Evolutionary conservation across 2,888 invertebrate species (phyloP), one percentile per base, ranked within the genome.

Genomic region (Patella pellucida): DNA sequence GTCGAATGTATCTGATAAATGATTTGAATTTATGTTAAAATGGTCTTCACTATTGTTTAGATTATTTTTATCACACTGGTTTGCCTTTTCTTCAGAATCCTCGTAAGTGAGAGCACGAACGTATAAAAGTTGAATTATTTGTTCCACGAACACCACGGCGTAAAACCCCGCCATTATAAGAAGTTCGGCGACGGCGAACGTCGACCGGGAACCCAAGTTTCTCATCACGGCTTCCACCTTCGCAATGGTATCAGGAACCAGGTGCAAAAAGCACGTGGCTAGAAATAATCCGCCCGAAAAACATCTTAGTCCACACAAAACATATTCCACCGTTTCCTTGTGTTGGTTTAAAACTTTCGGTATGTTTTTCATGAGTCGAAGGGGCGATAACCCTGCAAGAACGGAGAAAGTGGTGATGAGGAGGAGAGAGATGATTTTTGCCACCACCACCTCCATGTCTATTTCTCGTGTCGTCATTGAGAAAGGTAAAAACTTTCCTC

Each of bases 121-220:
- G 78, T 87, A 87, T 56, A 87, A 76, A 74, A 82, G 80, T 71
- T 86, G 78, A 62, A 87, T 87, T 23, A 85, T 81, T 72, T 87
- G 86, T 74, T 87, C 87, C 67, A 84, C 84, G 77, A 87, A 86
- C 23, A 86, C 83, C n/a, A 87, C 84, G 11, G 84, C 85, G 74
- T 86, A 87, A 74, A 87, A 87, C 15, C 86, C 86, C 3, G 84
- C 86, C 75, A 87, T 85, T n/a, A 85, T 85, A n/a, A 87, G 77
- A 4, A 87, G 75, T 74, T 87, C 87, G 2, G 87, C 86, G 2
- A 87, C 85, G 0, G 87, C 85, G 74, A 86, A 87, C 68, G 82
- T 82, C 11, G 87, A 86, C 74, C 79, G 79, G 9, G 87, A 87
- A 14, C 85, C 84, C 68, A 86, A 76, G 72, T 86, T 85, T 31